Percentiles rank a stretch among this genome's conserved stretches.
phyloP scores from a whole-genome alignment of 2,888 invertebrate genomes.

The Drosophila anomelani region DNA sequence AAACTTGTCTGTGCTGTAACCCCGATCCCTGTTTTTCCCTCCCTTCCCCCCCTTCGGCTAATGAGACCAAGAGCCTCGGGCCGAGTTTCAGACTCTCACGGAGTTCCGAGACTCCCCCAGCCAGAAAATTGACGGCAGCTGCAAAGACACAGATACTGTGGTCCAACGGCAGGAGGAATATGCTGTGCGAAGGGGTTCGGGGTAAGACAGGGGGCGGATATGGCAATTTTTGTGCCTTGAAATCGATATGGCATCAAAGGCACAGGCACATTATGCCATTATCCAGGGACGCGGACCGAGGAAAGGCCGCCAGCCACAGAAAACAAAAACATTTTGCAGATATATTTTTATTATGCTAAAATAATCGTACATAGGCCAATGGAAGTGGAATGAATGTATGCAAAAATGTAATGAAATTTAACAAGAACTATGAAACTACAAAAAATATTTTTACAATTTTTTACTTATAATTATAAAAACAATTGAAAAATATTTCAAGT shows the following conservation, averaged over 20 bases:
- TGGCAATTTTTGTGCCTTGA: constrained; percentile 74
- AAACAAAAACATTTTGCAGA: constrained; percentile 60
- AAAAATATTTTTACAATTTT: not conserved
- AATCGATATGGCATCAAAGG: constrained; percentile 78
- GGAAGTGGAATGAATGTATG: constrained; percentile 36
- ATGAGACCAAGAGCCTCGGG: constrained; percentile 73
- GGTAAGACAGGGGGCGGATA: constrained; percentile 68
- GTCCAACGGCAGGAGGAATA: constrained; percentile 8
- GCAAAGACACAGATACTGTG: constrained; percentile 39
- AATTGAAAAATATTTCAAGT: not conserved
- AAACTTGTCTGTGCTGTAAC: constrained; percentile 67
- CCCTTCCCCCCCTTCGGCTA: constrained; percentile 57
- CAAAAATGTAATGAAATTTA: not conserved
- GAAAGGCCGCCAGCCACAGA: constrained; percentile 57
- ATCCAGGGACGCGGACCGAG: constrained; percentile 55
- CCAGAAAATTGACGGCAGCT: constrained; percentile 64
- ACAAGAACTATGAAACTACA: not conserved
- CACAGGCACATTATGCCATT: constrained; percentile 68
- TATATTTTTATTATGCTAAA: constrained; percentile 80
- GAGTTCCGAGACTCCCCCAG: constrained; percentile 23
- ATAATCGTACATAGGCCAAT: constrained; percentile 75
- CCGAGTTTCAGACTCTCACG: constrained; percentile 55
- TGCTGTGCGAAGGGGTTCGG: constrained; percentile 12
- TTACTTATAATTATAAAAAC: too few relatives aligned
- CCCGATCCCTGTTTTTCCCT: constrained; percentile 7